A percentile compares a stretch with the other conserved stretches of the same genome.
Conservation (phyloP, 2,113 vertebrate genomes). For the Heteronetta atricapilla region DNA sequence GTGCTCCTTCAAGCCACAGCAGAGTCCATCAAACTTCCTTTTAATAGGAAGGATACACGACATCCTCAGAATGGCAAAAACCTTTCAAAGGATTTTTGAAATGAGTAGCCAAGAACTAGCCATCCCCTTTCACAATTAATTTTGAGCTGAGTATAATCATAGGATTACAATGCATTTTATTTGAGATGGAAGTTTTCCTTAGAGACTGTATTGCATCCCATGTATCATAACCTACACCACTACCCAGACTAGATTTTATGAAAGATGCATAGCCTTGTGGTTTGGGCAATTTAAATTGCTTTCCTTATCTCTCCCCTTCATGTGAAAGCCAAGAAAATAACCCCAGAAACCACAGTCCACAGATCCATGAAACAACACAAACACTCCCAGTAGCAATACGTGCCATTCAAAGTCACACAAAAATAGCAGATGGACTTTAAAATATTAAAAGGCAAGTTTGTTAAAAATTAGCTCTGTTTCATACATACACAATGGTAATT, state of each 20-base stretch:
- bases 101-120: neutral
- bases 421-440: conserved; percentile 7
- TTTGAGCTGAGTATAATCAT: neutral
- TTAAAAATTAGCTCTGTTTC: neutral
- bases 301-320: conserved; percentile 32
- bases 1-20: neutral
- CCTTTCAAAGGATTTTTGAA: neutral
- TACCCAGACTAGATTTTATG: neutral
- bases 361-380: conserved; percentile 15
- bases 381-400: neutral
- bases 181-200: conserved; percentile 16
- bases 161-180: neutral
- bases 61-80: neutral
- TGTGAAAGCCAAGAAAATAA: conserved; percentile 7
- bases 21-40: neutral
- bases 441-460: conserved; percentile 12
- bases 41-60: neutral
- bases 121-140: conserved; percentile 9
- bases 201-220: neutral
- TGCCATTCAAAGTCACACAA: neutral
- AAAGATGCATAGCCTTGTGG: conserved; percentile 26
- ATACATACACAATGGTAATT: neutral
- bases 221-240: neutral
- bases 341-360: neutral
- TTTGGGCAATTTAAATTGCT: conserved; percentile 40